Conservation (phyloP, 2,888 invertebrate species). For the Pasiphila rectangulata region DNA sequence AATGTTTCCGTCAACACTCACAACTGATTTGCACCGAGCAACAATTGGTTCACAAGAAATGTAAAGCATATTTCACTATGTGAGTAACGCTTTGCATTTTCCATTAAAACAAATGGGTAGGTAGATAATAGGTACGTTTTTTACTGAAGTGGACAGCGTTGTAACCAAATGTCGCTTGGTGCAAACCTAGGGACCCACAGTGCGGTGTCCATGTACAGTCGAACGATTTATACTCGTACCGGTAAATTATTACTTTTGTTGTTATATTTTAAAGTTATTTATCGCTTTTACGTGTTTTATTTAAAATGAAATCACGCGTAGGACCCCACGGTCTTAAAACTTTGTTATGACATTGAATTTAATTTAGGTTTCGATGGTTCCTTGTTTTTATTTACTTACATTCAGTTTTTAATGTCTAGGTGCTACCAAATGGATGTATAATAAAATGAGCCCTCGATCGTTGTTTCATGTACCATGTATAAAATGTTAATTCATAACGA, state of each 20-base stretch:
- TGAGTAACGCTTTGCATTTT: no score
- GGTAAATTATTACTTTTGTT: constrained; percentile 55
- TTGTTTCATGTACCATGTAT: constrained; percentile 15
- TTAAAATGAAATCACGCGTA: constrained; percentile 51
- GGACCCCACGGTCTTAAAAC: constrained; percentile 40
- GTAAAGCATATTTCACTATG: no score
- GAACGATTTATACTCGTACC: constrained; percentile 41
- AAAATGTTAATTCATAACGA: constrained; percentile 14
- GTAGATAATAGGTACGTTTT: no score
- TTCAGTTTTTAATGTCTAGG: constrained; percentile 31
- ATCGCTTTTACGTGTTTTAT: constrained; percentile 36
- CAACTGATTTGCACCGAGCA: not conserved
- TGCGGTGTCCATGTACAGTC: constrained; percentile 39
- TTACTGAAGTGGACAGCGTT: no score
- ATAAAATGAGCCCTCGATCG: not conserved
- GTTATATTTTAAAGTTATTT: constrained; percentile 57
- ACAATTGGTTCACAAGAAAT: no score
- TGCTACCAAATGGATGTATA: constrained; percentile 29
- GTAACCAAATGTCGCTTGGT: no score
- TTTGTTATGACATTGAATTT: constrained; percentile 49
- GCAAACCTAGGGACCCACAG: not conserved
- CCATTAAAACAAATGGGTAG: no score
- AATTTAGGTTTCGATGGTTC: constrained; percentile 43
- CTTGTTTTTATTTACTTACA: constrained; percentile 35
- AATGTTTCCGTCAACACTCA: not conserved